A percentile compares a stretch with the other conserved stretches of the same genome.
phyloP scores from a whole-genome alignment of 2,113 vertebrate genomes.

The Megaleporinus macrocephalus region DNA sequence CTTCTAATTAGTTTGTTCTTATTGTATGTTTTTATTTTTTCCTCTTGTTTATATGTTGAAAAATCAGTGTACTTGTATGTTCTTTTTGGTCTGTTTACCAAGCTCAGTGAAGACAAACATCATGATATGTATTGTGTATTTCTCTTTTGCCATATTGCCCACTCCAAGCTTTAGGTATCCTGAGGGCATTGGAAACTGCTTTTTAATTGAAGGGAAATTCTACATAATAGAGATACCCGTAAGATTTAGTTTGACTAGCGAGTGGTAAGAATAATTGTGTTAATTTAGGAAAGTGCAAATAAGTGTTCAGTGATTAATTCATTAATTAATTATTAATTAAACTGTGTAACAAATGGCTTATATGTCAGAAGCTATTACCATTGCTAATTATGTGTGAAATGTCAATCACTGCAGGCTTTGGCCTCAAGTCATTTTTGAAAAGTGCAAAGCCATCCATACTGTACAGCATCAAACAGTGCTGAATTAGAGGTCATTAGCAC shows the following conservation, averaged over 20 bases:
- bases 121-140: neutral
- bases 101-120: no score
- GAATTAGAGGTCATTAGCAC: neutral
- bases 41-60: no score
- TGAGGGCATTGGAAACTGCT: conserved; percentile 4
- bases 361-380: neutral
- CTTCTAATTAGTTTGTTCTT: no score
- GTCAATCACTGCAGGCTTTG: neutral
- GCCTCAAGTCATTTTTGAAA: neutral
- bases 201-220: conserved; percentile 27
- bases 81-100: no score
- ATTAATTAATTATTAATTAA: conserved; percentile 40
- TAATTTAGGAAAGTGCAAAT: conserved; percentile 19
- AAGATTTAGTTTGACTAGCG: neutral
- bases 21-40: no score
- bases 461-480: neutral
- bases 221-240: neutral
- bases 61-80: no score
- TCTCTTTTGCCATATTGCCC: neutral
- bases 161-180: conserved; percentile 14
- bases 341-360: conserved; percentile 32
- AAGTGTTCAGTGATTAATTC: conserved; percentile 29
- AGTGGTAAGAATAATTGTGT: conserved; percentile 4
- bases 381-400: conserved; percentile 37
- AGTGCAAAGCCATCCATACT: neutral